A percentile compares a stretch with the other conserved stretches of the same genome.
Conservation (phyloP, 2,797 vertebrate genomes). For the Capromys pilorides region DNA sequence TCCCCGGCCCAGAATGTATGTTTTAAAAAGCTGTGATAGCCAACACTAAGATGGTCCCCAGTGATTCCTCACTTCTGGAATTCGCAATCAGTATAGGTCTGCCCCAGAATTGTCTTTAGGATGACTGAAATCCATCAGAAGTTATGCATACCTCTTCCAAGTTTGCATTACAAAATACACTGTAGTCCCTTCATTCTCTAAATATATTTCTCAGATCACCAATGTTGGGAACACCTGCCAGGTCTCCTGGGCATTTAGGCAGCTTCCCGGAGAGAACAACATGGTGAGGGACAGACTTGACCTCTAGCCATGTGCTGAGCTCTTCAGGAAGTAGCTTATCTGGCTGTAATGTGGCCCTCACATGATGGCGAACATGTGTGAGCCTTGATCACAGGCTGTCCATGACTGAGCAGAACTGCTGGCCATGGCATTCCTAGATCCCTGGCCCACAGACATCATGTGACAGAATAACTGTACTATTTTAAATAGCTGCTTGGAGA, state of each 20-base stretch:
- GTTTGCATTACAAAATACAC: slow-evolving; percentile 13
- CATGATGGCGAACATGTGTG: neutral
- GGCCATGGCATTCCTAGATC: neutral
- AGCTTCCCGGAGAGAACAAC: neutral
- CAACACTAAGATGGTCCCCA: neutral
- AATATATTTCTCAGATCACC: slow-evolving; percentile 7
- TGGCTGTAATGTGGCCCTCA: neutral
- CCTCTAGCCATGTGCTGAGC: neutral
- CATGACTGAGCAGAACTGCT: neutral
- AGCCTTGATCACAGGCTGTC: neutral
- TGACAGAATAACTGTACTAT: neutral
- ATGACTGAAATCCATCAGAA: slow-evolving; percentile 24
- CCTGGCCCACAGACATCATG: neutral
- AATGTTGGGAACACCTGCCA: neutral
- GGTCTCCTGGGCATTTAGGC: neutral
- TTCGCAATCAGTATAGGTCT: neutral
- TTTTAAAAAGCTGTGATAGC: slow-evolving; percentile 12
- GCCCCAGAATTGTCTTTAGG: neutral
- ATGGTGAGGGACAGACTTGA: neutral
- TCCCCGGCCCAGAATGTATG: too few relatives aligned
- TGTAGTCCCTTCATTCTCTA: neutral
- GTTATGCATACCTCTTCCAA: neutral
- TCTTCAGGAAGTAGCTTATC: neutral
- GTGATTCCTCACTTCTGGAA: neutral
- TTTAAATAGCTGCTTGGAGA: slow-evolving; percentile 1